A percentile compares a stretch with the other conserved stretches of the same genome.
Conservation (phyloP, 2,797 vertebrate genomes). For the Urophycis tenuis region DNA sequence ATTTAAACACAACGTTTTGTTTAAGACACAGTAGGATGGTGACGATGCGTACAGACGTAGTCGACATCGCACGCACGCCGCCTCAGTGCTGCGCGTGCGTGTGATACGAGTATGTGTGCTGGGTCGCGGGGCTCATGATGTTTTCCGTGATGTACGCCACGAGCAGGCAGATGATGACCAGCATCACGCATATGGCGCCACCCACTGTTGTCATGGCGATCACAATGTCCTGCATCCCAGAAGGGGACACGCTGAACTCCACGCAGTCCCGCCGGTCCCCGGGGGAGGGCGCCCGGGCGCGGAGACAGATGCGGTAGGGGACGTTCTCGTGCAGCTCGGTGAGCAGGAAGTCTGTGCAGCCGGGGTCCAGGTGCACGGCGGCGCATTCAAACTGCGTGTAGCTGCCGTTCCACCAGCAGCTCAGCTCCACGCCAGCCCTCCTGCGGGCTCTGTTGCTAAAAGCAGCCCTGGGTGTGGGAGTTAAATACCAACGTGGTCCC, state of each 20-base stretch:
- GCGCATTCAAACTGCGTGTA: constrained; percentile 91
- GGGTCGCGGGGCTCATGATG: constrained; percentile 81
- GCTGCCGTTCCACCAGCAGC: constrained; percentile 94
- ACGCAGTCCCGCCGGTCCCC: constrained; percentile 74
- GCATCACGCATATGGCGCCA: constrained; percentile 96
- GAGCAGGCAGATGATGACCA: constrained; percentile 94
- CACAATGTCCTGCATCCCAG: constrained; percentile 92
- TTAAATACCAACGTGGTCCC: constrained; percentile 10
- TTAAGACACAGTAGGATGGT: neutral
- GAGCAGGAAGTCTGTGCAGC: constrained; percentile 87
- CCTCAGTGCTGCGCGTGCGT: constrained; percentile 59
- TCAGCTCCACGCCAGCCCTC: constrained; percentile 76
- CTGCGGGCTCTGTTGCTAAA: constrained; percentile 59
- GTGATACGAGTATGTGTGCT: constrained; percentile 63
- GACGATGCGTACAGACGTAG: no score
- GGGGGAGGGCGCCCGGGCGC: constrained; percentile 55
- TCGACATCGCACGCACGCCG: no score
- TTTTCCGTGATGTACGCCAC: constrained; percentile 98
- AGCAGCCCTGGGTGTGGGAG: constrained; percentile 27
- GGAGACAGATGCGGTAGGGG: constrained; percentile 89
- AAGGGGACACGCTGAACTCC: constrained; percentile 82
- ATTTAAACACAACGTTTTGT: constrained; percentile 9
- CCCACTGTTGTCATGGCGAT: constrained; percentile 97
- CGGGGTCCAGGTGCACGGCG: constrained; percentile 78
- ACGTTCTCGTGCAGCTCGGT: constrained; percentile 85